Percentiles rank a stretch among this genome's conserved stretches.
phyloP scores from a whole-genome alignment of 2,113 vertebrate species.

The Anas platyrhynchos region DNA sequence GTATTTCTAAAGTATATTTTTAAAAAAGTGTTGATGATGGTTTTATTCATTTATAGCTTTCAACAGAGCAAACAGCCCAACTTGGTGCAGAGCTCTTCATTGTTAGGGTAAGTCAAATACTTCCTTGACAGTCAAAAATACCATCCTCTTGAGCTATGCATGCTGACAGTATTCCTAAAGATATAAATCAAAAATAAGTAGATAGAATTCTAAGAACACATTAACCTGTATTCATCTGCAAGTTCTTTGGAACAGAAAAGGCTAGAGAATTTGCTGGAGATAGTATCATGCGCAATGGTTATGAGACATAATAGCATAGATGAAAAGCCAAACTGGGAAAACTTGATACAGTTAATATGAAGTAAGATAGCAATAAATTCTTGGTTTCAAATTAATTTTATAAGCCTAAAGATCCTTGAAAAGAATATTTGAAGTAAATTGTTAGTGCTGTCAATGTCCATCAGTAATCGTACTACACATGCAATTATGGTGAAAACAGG shows the following conservation, averaged over 20 bases:
- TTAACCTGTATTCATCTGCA: not conserved
- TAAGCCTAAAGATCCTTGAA: not conserved
- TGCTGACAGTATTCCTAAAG: not conserved
- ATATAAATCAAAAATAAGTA: not conserved
- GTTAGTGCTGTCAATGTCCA: not conserved
- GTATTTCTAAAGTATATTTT: not conserved
- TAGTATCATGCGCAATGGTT: not conserved
- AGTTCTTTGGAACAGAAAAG: not conserved
- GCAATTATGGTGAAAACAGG: not conserved
- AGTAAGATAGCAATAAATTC: not conserved
- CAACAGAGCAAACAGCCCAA: slow-evolving; percentile 97
- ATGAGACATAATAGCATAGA: not conserved
- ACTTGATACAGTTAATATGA: not conserved
- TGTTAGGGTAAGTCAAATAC: slow-evolving; percentile 85
- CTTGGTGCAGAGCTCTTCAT: slow-evolving; percentile 97
- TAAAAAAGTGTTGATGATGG: not conserved
- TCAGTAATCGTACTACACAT: not conserved
- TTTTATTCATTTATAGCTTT: slow-evolving; percentile 83
- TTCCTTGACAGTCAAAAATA: not conserved
- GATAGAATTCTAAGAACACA: not conserved
- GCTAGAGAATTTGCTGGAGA: not conserved
- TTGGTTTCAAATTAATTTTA: not conserved
- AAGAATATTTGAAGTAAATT: not conserved
- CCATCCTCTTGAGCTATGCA: not conserved
- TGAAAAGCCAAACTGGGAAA: not conserved